These are phyloP conservation scores for Cirrhinus molitorella DNA, from an alignment of 2,797 vertebrate genomes.

Conservation along the genomic window DNA sequence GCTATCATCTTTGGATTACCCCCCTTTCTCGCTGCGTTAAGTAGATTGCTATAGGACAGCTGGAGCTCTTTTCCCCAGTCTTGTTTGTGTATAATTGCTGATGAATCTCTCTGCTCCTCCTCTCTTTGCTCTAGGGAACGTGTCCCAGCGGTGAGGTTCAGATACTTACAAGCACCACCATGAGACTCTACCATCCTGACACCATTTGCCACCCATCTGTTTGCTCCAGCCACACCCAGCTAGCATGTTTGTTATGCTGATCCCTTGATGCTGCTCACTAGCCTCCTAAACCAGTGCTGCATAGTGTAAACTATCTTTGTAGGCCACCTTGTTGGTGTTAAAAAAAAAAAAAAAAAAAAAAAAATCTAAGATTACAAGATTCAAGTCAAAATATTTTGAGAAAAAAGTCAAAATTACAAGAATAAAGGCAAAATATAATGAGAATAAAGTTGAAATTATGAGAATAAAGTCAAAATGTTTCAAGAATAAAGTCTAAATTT, in stretches of 20 bases:
- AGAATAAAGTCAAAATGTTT: too few species aligned
- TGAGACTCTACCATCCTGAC: conserved; percentile 7
- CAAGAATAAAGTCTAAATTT: too few species aligned
- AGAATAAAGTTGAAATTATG: too few species aligned
- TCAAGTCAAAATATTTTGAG: too few species aligned
- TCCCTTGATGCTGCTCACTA: conserved; percentile 53
- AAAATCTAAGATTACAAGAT: too few species aligned
- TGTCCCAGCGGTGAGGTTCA: conserved; percentile 2
- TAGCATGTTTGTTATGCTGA: conserved; percentile 59
- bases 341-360: background rate
- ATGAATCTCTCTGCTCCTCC: conserved; percentile 5
- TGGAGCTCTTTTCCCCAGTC: conserved; percentile 11
- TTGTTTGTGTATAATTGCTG: conserved; percentile 14
- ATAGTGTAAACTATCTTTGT: background rate
- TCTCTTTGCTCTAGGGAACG: conserved; percentile 8
- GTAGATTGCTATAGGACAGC: background rate
- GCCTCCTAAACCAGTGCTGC: background rate
- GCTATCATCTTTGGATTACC: background rate
- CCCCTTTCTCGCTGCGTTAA: background rate
- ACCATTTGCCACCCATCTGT: conserved; percentile 26
- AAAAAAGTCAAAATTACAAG: too few species aligned
- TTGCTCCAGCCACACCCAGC: conserved; percentile 6
- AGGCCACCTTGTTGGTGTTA: background rate
- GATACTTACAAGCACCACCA: conserved; percentile 15
- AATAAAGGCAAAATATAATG: too few species aligned